These are phyloP conservation scores for Chionodraco myersi DNA, from an alignment of 2,113 vertebrate genomes.

Conservation along the genomic window DNA sequence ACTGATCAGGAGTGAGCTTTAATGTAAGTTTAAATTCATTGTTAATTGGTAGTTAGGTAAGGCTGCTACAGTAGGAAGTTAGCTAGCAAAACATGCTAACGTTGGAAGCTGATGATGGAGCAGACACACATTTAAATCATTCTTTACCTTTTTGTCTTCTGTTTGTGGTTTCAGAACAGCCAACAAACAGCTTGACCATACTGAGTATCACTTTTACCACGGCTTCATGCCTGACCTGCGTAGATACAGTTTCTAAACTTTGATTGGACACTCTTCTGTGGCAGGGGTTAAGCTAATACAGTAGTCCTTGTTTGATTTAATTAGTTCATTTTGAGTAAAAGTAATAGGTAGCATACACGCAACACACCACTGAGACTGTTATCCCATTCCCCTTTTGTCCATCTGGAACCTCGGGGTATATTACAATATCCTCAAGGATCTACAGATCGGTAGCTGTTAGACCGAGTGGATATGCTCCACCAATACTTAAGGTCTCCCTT, in stretches of 20 bases:
- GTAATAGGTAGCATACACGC: constrained; percentile 20
- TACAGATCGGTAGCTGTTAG: constrained; percentile 20
- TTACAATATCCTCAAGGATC: constrained; percentile 23
- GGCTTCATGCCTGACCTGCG: not conserved
- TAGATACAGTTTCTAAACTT: constrained; percentile 8
- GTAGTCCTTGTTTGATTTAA: constrained; percentile 17
- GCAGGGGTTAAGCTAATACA: not conserved
- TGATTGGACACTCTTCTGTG: not conserved
- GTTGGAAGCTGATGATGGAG: not conserved
- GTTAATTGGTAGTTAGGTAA: not conserved
- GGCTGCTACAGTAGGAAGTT: not conserved
- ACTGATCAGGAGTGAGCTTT: not conserved
- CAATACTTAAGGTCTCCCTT: constrained; percentile 29
- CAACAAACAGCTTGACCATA: not conserved
- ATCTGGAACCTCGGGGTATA: constrained; percentile 28
- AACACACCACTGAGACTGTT: not conserved
- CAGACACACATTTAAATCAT: constrained; percentile 7
- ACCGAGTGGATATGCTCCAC: constrained; percentile 30
- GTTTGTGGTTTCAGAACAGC: not conserved
- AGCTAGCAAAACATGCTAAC: not conserved
- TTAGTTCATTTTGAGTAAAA: constrained; percentile 21
- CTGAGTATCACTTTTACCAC: not conserved
- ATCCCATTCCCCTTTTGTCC: constrained; percentile 25
- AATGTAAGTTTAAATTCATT: not conserved
- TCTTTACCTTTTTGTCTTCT: not conserved